Percentiles rank a stretch among this genome's conserved stretches.
phyloP scores from a whole-genome alignment of 23 tunicate species.

The Styela clava region DNA sequence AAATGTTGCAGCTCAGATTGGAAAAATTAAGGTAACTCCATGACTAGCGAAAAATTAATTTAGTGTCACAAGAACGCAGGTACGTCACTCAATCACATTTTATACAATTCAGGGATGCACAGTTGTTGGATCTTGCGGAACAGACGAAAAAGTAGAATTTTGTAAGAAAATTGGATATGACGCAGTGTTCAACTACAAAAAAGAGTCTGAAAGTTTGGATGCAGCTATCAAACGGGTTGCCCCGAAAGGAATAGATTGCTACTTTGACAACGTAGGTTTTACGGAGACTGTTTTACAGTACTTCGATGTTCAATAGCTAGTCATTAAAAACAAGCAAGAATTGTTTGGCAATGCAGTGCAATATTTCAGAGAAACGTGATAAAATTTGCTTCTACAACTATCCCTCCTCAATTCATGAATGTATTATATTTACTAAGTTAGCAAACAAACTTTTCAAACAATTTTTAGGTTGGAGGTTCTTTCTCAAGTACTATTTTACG shows the following conservation, averaged over 20 bases:
- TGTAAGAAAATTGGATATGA: conserved; percentile 21
- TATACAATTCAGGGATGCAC: conserved; percentile 20
- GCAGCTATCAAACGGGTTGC: conserved; percentile 51
- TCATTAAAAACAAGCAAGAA: too few species aligned
- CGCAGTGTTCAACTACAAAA: conserved; percentile 66
- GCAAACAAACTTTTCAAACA: too few species aligned
- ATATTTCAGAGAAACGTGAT: too few species aligned
- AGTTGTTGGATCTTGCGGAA: conserved; percentile 21
- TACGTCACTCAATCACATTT: too few species aligned
- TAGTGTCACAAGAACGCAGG: too few species aligned
- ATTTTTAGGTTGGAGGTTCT: conserved; percentile 56
- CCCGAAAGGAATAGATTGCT: conserved; percentile 85
- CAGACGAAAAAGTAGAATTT: conserved; percentile 34
- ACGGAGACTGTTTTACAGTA: too few species aligned
- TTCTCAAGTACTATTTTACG: conserved; percentile 36
- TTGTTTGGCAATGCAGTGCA: too few species aligned
- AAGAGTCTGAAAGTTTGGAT: conserved; percentile 22
- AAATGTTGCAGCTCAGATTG: conserved; percentile 66
- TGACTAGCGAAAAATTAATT: too few species aligned
- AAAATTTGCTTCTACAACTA: too few species aligned
- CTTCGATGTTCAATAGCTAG: too few species aligned
- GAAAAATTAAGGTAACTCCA: conserved; percentile 52
- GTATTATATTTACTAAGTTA: too few species aligned
- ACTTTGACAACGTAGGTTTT: conserved; percentile 28
- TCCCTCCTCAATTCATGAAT: too few species aligned